phyloP scores from a whole-genome alignment of 2,113 vertebrate genomes.

The Opisthocomus hoazin region DNA sequence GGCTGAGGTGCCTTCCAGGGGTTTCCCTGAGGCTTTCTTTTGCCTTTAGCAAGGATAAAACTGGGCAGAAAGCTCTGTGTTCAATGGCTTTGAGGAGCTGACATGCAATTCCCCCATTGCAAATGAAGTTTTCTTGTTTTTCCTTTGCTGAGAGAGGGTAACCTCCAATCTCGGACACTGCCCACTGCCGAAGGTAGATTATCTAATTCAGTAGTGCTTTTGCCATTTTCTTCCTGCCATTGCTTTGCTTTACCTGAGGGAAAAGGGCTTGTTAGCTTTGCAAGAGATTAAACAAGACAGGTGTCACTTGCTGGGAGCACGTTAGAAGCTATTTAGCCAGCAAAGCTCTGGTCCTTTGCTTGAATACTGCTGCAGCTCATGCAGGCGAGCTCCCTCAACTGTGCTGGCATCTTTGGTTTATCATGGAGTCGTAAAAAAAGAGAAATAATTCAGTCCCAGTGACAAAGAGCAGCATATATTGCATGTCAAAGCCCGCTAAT shows the following conservation, averaged over 20 bases:
- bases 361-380: neutral
- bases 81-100: neutral
- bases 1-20: neutral
- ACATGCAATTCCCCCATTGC: neutral
- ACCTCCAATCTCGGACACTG: neutral
- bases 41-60: neutral
- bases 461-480: neutral
- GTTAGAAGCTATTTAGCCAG: neutral
- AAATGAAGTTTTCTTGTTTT: neutral
- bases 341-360: neutral
- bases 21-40: neutral
- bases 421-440: accelerated
- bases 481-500: neutral
- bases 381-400: neutral
- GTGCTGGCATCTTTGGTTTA: neutral
- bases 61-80: neutral
- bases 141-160: neutral
- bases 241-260: neutral
- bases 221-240: neutral
- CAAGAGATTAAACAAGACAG: neutral
- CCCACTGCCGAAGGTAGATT: neutral
- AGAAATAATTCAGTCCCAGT: neutral
- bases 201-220: neutral
- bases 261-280: neutral
- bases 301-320: neutral